Base-by-base conservation (phyloP, 2,888 invertebrate genomes). In the Synergus laeviventris region DNA sequence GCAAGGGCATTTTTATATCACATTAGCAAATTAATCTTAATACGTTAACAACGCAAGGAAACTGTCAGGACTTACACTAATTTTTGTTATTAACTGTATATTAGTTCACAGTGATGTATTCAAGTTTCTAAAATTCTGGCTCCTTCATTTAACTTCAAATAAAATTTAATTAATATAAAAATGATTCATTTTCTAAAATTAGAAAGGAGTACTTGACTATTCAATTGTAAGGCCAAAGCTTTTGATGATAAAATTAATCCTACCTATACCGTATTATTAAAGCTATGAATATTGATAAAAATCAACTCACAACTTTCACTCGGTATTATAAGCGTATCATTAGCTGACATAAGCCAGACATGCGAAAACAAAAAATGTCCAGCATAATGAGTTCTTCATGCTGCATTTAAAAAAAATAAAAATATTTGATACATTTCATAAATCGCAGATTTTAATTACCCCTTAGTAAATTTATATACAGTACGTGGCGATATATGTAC, bases 1-100 rank as follows among this genome's bases (percentile, higher is more conserved):
- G 59, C 59, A 59, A 14, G 59, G 24, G 18, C 14, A 59, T 59
- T 59, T 59, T 14, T 56, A 21, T 59, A 59, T 59, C 21, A 59
- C 59, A 59, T 59, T 12, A 24, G 18, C 8, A 18, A 54, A 49
- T 49, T 49, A 49, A 39, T 11, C 9, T 39, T 39, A 39, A 7
- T 11, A 9, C 9, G 39, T 11, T 11, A 8, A 7, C 11, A 39
- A 39, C 11, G 11, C 11, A 16, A 16, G n/a, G n/a, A 16, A n/a
- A 7, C 1, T 16, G 16, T 45, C 7, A 16, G 16, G 45, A 45
- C 45, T 45, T 16, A 45, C 1, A 45, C 45, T 45, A 45, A 45
- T 49, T n/a, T 49, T 2, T 49, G 49, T 49, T 49, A n/a, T 0
- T 54, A 18, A 11, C n/a, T 54, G 16, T 45, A 45, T 16, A 14